phyloP scores from a whole-genome alignment of 2,888 invertebrate genomes.

The Agrochola macilenta region DNA sequence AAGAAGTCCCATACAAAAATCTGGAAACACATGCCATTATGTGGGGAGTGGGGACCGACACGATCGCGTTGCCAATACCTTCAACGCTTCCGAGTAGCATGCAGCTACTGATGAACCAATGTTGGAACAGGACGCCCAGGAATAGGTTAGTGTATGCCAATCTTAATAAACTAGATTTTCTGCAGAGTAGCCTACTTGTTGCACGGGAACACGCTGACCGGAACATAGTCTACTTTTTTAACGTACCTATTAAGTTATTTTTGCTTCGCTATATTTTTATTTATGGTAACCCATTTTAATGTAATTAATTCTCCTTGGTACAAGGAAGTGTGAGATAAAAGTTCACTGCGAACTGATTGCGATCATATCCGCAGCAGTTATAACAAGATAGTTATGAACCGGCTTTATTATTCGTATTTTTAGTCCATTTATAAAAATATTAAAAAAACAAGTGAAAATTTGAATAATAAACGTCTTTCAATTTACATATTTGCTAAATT shows the following conservation, averaged over 20 bases:
- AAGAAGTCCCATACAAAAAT: constrained; percentile 90
- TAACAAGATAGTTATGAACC: background rate
- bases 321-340: background rate
- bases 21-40: constrained; percentile 99
- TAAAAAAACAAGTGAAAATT: too few relatives aligned
- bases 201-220: background rate
- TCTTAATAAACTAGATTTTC: background rate
- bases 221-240: background rate
- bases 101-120: constrained; percentile 96
- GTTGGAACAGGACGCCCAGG: constrained; percentile 97
- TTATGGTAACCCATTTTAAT: background rate
- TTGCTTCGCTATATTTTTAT: background rate
- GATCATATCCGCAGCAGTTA: background rate
- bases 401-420: background rate
- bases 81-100: constrained; percentile 96
- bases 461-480: background rate
- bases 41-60: constrained; percentile 99
- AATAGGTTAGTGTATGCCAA: constrained; percentile 89
- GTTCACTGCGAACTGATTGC: background rate
- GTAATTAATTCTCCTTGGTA: background rate
- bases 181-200: too few relatives aligned
- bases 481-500: background rate
- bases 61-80: constrained; percentile 97
- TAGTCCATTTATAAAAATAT: background rate
- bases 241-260: background rate